Evolutionary conservation across 2,888 invertebrate genomes (phyloP).

Genomic region (Cenopis cana): DNA sequence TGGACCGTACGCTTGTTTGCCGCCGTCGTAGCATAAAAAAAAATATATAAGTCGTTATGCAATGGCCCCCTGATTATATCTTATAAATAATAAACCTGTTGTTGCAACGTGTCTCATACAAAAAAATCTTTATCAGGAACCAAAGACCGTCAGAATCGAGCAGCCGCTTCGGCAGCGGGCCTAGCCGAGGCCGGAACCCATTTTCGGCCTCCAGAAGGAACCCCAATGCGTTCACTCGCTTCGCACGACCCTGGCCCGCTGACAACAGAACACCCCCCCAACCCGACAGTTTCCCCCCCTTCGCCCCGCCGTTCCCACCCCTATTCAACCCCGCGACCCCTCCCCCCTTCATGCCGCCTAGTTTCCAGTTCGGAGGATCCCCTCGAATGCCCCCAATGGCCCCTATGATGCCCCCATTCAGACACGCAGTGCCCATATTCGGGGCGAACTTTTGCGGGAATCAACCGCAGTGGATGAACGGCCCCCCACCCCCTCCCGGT

Average conservation of each 20-base stretch:
- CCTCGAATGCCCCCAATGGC: constrained; percentile 58
- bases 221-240: constrained; percentile 59
- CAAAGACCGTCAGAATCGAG: constrained; percentile 76
- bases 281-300: constrained; percentile 48
- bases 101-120: not conserved
- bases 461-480: constrained; percentile 68
- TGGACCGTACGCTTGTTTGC: too few relatives aligned
- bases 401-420: constrained; percentile 57
- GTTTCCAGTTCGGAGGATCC: constrained; percentile 65
- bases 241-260: constrained; percentile 59
- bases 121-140: constrained; percentile 53
- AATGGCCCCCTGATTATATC: too few relatives aligned
- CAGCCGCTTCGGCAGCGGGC: constrained; percentile 73
- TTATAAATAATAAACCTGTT: too few relatives aligned
- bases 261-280: constrained; percentile 30
- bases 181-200: constrained; percentile 69
- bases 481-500: constrained; percentile 75
- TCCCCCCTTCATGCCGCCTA: constrained; percentile 54
- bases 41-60: too few relatives aligned
- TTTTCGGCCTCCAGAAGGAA: constrained; percentile 64
- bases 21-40: too few relatives aligned
- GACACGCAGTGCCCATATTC: constrained; percentile 62
- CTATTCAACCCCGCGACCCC: constrained; percentile 57
- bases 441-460: constrained; percentile 63
- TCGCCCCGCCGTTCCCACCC: constrained; percentile 59